phyloP scores from a whole-genome alignment of 2,113 vertebrate species.

The Alces alces region DNA sequence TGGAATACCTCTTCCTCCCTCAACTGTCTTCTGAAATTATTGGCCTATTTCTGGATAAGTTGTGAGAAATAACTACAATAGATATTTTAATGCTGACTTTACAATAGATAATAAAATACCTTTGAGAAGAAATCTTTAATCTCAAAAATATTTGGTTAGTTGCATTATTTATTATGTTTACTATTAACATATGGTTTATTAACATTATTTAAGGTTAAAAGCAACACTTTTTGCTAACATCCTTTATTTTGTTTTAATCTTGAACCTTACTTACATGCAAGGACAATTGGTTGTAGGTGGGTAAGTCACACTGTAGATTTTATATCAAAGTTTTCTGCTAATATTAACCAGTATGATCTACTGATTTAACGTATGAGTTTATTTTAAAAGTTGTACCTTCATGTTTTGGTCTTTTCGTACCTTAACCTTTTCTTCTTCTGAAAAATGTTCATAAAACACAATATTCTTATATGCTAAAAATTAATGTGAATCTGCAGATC shows the following conservation, averaged over 20 bases:
- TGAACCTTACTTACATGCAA: neutral
- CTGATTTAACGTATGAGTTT: neutral
- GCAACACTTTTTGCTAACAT: slow-evolving; percentile 23
- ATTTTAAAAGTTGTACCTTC: slow-evolving; percentile 39
- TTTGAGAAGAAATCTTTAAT: slow-evolving; percentile 57
- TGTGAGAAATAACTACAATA: neutral
- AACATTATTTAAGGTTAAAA: slow-evolving; percentile 57
- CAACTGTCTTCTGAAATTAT: neutral
- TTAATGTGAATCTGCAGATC: neutral
- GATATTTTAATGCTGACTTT: slow-evolving; percentile 69
- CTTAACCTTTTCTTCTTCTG: neutral
- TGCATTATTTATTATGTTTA: neutral
- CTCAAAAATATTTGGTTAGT: neutral
- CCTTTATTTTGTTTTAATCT: slow-evolving; percentile 49
- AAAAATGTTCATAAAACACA: neutral
- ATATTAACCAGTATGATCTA: neutral
- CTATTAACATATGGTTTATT: neutral
- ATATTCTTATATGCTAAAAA: slow-evolving; percentile 5
- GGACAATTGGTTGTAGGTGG: neutral
- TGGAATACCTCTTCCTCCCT: too few species aligned
- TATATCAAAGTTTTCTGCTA: neutral
- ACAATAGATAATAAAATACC: slow-evolving; percentile 62
- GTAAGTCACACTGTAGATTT: slow-evolving; percentile 32
- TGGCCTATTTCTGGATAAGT: neutral
- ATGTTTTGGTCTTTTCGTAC: slow-evolving; percentile 15